Base-by-base conservation (phyloP, 2,797 vertebrate genomes). In the Sebastes baramenuke region DNA sequence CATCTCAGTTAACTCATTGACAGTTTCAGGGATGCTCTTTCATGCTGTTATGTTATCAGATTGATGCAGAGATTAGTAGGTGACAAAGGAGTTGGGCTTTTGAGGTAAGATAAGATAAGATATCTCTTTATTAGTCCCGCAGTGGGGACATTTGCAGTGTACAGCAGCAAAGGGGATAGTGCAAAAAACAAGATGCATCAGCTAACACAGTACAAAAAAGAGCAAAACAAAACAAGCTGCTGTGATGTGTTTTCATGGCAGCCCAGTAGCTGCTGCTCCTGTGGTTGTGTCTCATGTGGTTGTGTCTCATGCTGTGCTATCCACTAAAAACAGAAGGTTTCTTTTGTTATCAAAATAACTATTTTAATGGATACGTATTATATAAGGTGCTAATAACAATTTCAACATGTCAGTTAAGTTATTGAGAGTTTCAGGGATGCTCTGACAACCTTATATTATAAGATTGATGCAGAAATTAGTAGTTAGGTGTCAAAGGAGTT, bases 161-260 rank as follows among this genome's bases (percentile, higher is more conserved):
- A 34, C 30, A 34, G 32, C 9, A 34, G 3, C 32, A 34, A 34
- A 34, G 32, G 32, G 32, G 32, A 34, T 34, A 34, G 9, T 34
- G 32, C 32, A 34, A 34, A 34, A 34, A 34, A 34, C 32, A 10
- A 34, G 32, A 34, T 34, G 9, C 9, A 34, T 34, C 32, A 34
- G 32, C 32, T 34, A 34, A 34, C 32, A 34, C 32, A 34, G 32
- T 34, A 32, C 8, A 10, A 32, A 32, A 32, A 32, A 32, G 30
- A 32, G 8, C 32, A 62, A 76, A 30, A 32, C 32, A 62, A 76
- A 29, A 29, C 29, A 30, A 30, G 67, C 87, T 75, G 11, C 66
- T 71, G 73, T 88, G 82, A 55, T 79, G n/a, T 87, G 90, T 89
- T 87, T 83, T 89, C 77, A 85, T 92, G 68, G 77, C 56, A 91